Evolutionary conservation across 2,888 invertebrate genomes (phyloP).

Genomic region (Schizotus pectinicornis): DNA sequence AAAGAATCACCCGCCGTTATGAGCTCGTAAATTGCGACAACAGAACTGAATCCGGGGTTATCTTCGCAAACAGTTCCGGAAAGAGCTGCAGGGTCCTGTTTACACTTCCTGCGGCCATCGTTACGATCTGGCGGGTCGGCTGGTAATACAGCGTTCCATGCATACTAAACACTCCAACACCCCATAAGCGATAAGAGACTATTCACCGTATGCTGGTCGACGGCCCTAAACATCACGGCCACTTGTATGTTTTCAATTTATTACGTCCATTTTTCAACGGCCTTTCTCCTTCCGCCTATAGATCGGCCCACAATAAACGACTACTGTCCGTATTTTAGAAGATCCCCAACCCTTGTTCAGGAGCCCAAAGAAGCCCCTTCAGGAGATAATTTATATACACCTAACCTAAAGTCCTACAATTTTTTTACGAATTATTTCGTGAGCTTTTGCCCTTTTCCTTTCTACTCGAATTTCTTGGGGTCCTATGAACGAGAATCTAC

Average conservation of each 20-base stretch:
- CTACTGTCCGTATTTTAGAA: no score
- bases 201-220: constrained; percentile 39
- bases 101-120: constrained; percentile 49
- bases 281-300: constrained; percentile 13
- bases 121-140: constrained; percentile 32
- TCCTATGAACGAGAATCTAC: no score
- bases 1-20: no score
- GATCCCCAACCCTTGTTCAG: no score
- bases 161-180: constrained; percentile 39
- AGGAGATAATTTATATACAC: no score
- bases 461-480: no score
- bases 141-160: constrained; percentile 31
- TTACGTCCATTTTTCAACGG: constrained; percentile 27
- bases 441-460: no score
- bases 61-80: constrained; percentile 45
- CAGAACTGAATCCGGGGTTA: constrained; percentile 38
- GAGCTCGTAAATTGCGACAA: constrained; percentile 22
- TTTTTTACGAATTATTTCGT: no score
- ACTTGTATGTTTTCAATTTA: constrained; percentile 29
- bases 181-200: constrained; percentile 41
- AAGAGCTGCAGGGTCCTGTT: constrained; percentile 48
- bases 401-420: no score
- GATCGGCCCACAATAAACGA: no score
- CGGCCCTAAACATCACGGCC: constrained; percentile 32
- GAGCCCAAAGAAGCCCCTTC: no score